phyloP scores from a whole-genome alignment of 2,888 invertebrate genomes.

The Lasioglossum vierecki region DNA sequence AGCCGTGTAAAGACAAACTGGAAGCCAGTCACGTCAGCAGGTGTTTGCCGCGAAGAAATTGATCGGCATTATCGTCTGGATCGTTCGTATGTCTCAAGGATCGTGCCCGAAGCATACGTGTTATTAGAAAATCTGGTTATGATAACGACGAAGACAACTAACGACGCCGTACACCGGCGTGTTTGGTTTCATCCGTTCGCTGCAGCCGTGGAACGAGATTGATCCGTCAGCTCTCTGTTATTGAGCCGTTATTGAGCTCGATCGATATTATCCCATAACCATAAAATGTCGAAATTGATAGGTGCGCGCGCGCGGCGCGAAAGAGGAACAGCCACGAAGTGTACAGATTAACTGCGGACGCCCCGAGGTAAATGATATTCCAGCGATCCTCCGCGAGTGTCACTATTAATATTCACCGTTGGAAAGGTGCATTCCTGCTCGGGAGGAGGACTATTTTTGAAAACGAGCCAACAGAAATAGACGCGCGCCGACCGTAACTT shows the following conservation, averaged over 20 bases:
- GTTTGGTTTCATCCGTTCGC: not conserved
- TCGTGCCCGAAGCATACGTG: not conserved
- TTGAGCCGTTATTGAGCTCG: conserved; percentile 18
- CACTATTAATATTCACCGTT: conserved; percentile 23
- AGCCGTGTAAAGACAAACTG: not conserved
- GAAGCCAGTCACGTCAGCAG: not conserved
- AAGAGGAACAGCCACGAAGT: conserved; percentile 1
- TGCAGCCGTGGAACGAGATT: conserved; percentile 11
- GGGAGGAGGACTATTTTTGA: not conserved
- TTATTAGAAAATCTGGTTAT: conserved; percentile 16
- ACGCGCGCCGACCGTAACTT: not conserved
- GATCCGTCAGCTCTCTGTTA: conserved; percentile 19
- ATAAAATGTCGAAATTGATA: conserved; percentile 29
- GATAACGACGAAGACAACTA: not conserved
- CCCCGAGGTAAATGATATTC: conserved; percentile 11
- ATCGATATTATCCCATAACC: conserved; percentile 14
- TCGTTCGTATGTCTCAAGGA: not conserved
- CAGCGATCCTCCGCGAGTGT: not conserved
- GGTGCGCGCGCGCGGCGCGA: not conserved
- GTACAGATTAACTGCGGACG: conserved; percentile 10
- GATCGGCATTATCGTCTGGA: not conserved
- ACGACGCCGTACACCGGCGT: not conserved
- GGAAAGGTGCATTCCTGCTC: not conserved
- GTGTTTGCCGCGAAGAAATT: not conserved
- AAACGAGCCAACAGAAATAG: not conserved